phyloP scores from a whole-genome alignment of 2,113 vertebrate species.

The Campylorhamphus procurvoides region DNA sequence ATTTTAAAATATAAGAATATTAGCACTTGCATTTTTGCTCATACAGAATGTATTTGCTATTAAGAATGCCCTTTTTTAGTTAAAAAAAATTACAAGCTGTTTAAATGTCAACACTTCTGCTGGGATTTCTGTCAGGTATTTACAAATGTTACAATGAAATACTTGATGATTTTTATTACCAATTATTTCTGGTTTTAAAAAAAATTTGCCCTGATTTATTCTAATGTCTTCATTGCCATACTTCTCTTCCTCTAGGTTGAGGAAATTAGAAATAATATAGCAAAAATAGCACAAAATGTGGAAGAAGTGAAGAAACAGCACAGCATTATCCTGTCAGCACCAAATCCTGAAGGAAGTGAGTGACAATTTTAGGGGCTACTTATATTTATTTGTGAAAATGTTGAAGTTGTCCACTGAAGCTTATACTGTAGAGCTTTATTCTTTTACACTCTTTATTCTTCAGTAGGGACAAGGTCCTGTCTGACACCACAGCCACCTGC shows the following conservation, averaged over 20 bases:
- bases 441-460: neutral
- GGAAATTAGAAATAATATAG: conserved; percentile 83
- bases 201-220: neutral
- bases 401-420: neutral
- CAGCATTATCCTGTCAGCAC: conserved; percentile 92
- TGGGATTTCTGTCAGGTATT: neutral
- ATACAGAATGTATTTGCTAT: neutral
- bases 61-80: neutral
- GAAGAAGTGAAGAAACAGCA: conserved; percentile 93
- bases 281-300: conserved; percentile 85
- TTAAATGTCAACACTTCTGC: neutral
- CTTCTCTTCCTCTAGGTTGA: conserved; percentile 82
- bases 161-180: neutral
- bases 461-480: neutral
- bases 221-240: neutral
- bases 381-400: accelerated
- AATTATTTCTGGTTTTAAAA: neutral
- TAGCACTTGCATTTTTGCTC: neutral
- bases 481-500: neutral
- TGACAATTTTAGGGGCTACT: neutral
- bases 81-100: neutral
- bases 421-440: accelerated
- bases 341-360: conserved; percentile 92
- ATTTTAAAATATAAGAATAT: neutral
- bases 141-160: neutral